Conservation (phyloP, 2,888 invertebrate genomes). For the Lagria hirta region DNA sequence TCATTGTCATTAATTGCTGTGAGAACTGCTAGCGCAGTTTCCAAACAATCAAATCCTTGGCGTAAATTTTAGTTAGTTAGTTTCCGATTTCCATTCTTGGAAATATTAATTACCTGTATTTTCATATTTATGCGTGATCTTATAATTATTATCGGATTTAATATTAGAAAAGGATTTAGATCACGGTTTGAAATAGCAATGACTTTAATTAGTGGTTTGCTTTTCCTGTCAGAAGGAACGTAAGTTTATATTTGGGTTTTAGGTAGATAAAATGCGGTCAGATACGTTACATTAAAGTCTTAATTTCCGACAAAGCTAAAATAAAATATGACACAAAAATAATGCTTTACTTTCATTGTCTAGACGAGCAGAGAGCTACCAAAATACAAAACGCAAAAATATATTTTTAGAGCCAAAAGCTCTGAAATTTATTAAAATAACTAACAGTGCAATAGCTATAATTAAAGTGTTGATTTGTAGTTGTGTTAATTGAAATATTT, state of each 20-base stretch:
- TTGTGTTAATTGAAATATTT: too few species aligned
- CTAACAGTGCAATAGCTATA: too few species aligned
- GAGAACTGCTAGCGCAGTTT: conserved; percentile 9
- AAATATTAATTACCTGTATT: conserved; percentile 16
- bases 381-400: too few species aligned
- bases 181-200: conserved; percentile 22
- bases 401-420: too few species aligned
- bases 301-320: conserved; percentile 15
- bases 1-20: conserved; percentile 18
- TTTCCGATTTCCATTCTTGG: conserved; percentile 18
- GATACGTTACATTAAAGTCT: conserved; percentile 13
- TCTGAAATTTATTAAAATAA: too few species aligned
- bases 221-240: conserved; percentile 7
- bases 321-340: conserved; percentile 14
- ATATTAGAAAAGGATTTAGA: too few species aligned
- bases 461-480: too few species aligned
- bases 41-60: conserved; percentile 11
- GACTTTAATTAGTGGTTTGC: conserved; percentile 10
- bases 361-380: too few species aligned
- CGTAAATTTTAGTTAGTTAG: conserved; percentile 14
- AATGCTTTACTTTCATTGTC: background rate
- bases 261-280: conserved; percentile 12
- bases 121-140: conserved; percentile 12
- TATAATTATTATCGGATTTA: too few species aligned
- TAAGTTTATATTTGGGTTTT: conserved; percentile 12